A percentile compares a stretch with the other conserved stretches of the same genome.
Evolutionary conservation across 2,797 vertebrate species (phyloP).

Genomic region (Myotis findleyi): DNA sequence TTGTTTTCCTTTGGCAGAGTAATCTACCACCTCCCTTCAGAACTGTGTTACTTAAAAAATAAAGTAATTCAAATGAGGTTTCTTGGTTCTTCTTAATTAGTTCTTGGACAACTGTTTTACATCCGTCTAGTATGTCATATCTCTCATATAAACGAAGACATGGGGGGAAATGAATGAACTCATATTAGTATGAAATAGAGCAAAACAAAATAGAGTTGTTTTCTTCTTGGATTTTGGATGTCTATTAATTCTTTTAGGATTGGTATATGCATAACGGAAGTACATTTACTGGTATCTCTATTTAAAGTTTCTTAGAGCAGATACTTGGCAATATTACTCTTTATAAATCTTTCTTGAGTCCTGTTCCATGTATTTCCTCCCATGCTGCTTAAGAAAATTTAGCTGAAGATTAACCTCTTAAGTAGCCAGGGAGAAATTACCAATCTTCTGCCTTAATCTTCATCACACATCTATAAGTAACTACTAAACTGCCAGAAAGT

Average conservation of each 20-base stretch:
- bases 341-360: background rate
- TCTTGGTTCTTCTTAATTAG: background rate
- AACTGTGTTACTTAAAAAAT: background rate
- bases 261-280: background rate
- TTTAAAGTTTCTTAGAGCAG: background rate
- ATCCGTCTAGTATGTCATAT: background rate
- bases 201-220: background rate
- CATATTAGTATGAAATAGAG: background rate
- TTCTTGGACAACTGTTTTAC: background rate
- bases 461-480: background rate
- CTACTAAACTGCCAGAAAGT: background rate
- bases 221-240: background rate
- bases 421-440: background rate
- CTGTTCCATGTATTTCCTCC: background rate
- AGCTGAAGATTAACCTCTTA: background rate
- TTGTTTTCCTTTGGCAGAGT: background rate
- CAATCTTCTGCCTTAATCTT: background rate
- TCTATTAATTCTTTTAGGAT: background rate
- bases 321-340: background rate
- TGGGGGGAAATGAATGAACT: background rate
- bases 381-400: background rate
- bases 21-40: background rate
- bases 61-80: background rate
- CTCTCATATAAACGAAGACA: background rate
- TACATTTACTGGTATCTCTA: background rate